Conservation (phyloP, 2,797 vertebrate species). For the Mycteria americana region DNA sequence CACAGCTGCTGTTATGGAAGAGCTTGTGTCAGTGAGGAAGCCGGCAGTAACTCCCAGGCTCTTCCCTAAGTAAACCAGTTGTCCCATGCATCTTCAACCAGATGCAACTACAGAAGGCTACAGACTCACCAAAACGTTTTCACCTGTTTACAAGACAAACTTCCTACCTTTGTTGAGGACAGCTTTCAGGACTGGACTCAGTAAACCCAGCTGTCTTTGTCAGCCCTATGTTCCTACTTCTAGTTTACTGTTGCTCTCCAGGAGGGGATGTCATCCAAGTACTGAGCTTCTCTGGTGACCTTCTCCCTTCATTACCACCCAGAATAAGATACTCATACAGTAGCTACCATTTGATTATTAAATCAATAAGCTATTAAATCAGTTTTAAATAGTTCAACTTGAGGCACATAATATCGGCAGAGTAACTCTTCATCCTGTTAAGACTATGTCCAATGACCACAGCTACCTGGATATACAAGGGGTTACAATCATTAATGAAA, state of each 20-base stretch:
- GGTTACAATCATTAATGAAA: not conserved
- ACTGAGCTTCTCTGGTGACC: not conserved
- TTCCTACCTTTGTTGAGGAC: not conserved
- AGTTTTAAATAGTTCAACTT: not conserved
- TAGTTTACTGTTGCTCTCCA: not conserved
- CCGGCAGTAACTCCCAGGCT: not conserved
- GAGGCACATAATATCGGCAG: fast-evolving
- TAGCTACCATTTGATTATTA: not conserved
- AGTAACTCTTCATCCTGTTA: not conserved
- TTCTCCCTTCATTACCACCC: not conserved
- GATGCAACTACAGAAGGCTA: not conserved
- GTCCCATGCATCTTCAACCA: not conserved
- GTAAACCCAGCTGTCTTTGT: not conserved
- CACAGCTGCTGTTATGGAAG: not conserved
- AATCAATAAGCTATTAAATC: not conserved
- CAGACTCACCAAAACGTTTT: not conserved
- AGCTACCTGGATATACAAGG: not conserved
- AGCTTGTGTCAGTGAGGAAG: not conserved
- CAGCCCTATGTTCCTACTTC: not conserved
- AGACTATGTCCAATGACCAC: not conserved
- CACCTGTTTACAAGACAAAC: not conserved
- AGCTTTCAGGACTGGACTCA: not conserved
- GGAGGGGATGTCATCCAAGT: not conserved
- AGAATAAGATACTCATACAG: not conserved
- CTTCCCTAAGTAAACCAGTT: not conserved